Conservation (phyloP, 2,113 vertebrate species). For the Callocephalon fimbriatum region DNA sequence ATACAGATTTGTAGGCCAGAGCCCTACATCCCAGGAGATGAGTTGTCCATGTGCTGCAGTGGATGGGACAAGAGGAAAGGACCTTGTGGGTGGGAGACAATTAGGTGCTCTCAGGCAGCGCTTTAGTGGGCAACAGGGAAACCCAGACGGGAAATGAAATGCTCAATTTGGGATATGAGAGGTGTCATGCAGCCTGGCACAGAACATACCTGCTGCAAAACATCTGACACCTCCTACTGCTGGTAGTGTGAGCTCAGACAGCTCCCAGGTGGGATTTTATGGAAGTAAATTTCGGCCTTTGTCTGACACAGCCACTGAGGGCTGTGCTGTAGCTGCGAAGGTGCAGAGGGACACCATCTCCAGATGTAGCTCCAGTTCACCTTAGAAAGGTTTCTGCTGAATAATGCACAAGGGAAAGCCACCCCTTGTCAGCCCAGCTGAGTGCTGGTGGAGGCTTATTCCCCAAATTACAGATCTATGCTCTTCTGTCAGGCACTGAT, state of each 20-base stretch:
- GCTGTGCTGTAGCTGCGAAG: background rate
- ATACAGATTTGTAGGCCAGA: background rate
- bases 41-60: background rate
- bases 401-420: background rate
- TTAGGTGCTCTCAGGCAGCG: background rate
- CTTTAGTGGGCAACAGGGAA: background rate
- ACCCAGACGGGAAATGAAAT: rapidly evolving
- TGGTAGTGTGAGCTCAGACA: background rate
- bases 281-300: background rate
- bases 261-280: background rate
- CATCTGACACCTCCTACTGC: background rate
- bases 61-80: background rate
- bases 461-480: background rate
- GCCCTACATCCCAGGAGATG: background rate
- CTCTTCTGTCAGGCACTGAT: background rate
- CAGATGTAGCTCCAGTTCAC: background rate
- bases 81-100: background rate
- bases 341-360: background rate
- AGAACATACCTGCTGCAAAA: background rate
- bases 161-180: background rate
- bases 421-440: rapidly evolving
- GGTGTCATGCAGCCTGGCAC: background rate
- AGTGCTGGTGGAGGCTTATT: background rate
- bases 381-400: background rate
- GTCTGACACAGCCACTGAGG: background rate